A percentile compares a stretch with the other conserved stretches of the same genome.
phyloP scores from a whole-genome alignment of 2,797 vertebrate genomes.

The Pitangus sulphuratus region DNA sequence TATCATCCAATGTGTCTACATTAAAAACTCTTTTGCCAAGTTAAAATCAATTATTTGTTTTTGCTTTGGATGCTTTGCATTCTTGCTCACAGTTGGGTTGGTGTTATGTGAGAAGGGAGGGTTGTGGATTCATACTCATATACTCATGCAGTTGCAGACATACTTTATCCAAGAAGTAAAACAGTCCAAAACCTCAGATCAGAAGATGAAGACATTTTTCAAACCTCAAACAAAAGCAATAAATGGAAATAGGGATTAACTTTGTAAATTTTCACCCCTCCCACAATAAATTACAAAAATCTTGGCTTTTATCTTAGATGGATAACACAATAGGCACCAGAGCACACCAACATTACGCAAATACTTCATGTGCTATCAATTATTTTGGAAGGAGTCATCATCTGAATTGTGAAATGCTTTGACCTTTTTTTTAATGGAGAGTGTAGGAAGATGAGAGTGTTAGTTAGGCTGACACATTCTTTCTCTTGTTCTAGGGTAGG shows the following conservation, averaged over 20 bases:
- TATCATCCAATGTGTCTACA: background rate
- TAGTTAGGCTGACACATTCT: background rate
- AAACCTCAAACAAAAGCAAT: conserved; percentile 58
- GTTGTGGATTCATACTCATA: conserved; percentile 4
- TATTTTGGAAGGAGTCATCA: conserved; percentile 54
- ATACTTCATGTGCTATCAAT: conserved; percentile 68
- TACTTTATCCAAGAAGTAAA: conserved; percentile 39
- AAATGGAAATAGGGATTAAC: conserved; percentile 57
- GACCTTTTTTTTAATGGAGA: conserved; percentile 7
- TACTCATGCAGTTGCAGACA: conserved; percentile 10
- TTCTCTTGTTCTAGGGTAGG: background rate
- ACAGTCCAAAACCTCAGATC: conserved; percentile 57
- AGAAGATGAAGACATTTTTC: conserved; percentile 51
- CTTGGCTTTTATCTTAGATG: conserved; percentile 54
- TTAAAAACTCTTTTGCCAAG: background rate
- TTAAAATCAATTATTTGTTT: conserved; percentile 59
- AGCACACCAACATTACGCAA: conserved; percentile 58
- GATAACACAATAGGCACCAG: conserved; percentile 60
- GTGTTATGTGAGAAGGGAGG: conserved; percentile 53
- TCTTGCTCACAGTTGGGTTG: conserved; percentile 55
- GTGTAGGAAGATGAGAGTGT: background rate
- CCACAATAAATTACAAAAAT: conserved; percentile 56
- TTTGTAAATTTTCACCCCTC: conserved; percentile 54
- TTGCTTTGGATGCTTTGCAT: conserved; percentile 59
- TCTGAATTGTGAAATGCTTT: conserved; percentile 59